A percentile compares a stretch with the other conserved stretches of the same genome.
These are phyloP conservation scores for Orchesella flavescens DNA, from an alignment of 2,888 invertebrate genomes.

Conservation along the genomic window DNA sequence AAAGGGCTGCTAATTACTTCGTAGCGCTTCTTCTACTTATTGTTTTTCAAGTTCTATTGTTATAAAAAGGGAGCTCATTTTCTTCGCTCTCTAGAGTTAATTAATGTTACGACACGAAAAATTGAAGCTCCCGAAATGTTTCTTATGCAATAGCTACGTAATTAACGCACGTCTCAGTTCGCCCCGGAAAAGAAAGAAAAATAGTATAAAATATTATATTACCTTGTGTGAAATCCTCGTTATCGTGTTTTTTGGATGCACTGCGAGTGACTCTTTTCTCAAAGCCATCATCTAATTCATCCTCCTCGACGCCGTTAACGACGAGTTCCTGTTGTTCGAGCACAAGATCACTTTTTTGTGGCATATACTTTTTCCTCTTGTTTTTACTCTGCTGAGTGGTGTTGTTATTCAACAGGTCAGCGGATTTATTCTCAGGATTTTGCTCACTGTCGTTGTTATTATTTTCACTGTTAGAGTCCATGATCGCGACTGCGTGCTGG, in stretches of 20 bases:
- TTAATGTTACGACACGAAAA: too few relatives aligned
- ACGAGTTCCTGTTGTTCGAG: background rate
- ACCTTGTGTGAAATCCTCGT: background rate
- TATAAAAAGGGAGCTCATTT: too few relatives aligned
- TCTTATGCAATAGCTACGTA: too few relatives aligned
- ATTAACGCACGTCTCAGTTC: too few relatives aligned
- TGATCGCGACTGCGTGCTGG: constrained; percentile 5
- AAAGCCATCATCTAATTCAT: constrained; percentile 12
- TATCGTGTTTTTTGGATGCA: constrained; percentile 7
- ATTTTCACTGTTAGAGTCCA: constrained; percentile 18
- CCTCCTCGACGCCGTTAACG: constrained; percentile 1
- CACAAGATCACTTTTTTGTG: constrained; percentile 27
- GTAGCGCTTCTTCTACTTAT: too few relatives aligned
- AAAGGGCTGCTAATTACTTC: too few relatives aligned
- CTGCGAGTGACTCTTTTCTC: constrained; percentile 15
- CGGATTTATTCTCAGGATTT: background rate
- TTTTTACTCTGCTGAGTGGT: constrained; percentile 11
- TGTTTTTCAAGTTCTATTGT: too few relatives aligned
- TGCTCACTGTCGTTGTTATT: constrained; percentile 9
- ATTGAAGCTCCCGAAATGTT: too few relatives aligned
- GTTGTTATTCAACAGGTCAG: constrained; percentile 46
- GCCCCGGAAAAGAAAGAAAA: background rate
- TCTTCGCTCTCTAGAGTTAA: too few relatives aligned
- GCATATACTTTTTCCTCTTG: constrained; percentile 51
- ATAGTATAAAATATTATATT: background rate